Conservation (phyloP, 2,113 vertebrate species). For the Columba livia region DNA sequence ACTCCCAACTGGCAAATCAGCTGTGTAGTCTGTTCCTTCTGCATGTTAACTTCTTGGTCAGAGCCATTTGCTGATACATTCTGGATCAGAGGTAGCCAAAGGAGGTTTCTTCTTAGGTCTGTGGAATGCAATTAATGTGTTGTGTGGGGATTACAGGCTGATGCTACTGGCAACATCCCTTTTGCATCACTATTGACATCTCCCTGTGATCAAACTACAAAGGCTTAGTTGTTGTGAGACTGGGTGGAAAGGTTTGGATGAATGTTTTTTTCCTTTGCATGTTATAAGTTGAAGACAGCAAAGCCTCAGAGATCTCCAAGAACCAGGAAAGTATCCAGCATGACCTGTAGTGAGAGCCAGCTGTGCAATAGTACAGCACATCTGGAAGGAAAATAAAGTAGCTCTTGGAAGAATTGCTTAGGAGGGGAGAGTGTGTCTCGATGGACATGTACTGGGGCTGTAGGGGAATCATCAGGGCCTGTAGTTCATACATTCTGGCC, state of each 20-base stretch:
- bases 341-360: neutral
- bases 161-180: neutral
- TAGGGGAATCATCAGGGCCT: neutral
- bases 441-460: neutral
- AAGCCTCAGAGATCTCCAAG: neutral
- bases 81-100: neutral
- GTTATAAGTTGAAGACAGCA: neutral
- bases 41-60: neutral
- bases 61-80: neutral
- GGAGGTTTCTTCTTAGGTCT: neutral
- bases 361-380: neutral
- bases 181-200: neutral
- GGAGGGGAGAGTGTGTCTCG: neutral
- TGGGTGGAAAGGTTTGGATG: neutral
- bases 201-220: neutral
- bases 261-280: neutral
- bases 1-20: neutral
- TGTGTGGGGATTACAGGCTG: neutral
- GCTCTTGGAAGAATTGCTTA: neutral
- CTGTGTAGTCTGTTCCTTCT: neutral
- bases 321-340: constrained; percentile 16
- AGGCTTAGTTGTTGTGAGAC: neutral
- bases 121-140: neutral
- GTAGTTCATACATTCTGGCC: neutral
- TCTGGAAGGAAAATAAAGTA: constrained; percentile 19